Base-by-base conservation (phyloP, 2,797 vertebrate genomes). In the Rhincodon typus region DNA sequence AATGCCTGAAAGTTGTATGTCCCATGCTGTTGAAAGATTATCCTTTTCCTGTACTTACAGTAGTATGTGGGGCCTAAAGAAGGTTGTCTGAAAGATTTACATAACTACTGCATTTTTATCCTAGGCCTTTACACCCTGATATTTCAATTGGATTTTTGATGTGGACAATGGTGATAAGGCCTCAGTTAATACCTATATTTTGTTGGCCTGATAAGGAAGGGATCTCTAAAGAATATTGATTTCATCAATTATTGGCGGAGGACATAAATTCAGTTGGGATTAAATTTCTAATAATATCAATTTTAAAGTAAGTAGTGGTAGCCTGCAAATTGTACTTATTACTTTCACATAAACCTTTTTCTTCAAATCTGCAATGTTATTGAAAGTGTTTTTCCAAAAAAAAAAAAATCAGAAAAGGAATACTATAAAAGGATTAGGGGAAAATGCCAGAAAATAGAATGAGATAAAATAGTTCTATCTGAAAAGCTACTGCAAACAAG, bases 281-380 rank as follows among this genome's bases (percentile, higher is more conserved):
- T 50, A 15, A 30, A 95, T 95, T 77, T n/a, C 70, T 30, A 95
- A 77, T 95, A 95, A 77, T 95, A 13, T 30, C 27, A 95, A 46
- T 74, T 95, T 72, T 77, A 74, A 91, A 30, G 77, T 30, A 95
- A 34, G 38, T 93, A 69, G 34, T 42, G 70, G 15, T 30, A 25
- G 77, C 42, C 70, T 53, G 30, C 46, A 77, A 94, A 77, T 77
- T 74, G 46, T 27, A 30, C 15, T 21, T 13, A n/a, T 30, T 46
- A 74, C 5, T 77, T 72, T 34, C 70, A 77, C 23, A 77, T n/a
- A n/a, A n/a, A n/a, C n/a, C n/a, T n/a, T n/a, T 70, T 77, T 95
- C 46, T n/a, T 38, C 10, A 84, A 46, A 38, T 93, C 62, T 42
- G 38, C 66, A 23, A 27, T 38, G n/a, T 93, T 69, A 42, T 38